Base-by-base conservation (phyloP, 2,888 invertebrate genomes). In the Panzeria rudis region DNA sequence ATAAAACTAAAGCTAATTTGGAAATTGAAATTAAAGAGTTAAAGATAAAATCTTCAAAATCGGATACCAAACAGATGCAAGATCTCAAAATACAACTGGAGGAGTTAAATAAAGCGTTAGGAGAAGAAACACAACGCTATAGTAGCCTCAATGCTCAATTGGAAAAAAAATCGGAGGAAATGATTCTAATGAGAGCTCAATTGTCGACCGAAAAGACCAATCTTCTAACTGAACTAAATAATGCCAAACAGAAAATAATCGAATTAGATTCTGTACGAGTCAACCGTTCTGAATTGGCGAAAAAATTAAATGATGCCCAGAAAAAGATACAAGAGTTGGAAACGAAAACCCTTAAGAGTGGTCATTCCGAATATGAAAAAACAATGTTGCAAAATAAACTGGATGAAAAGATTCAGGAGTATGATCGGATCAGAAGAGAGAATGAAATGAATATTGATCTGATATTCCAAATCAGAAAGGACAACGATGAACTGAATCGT, bases 141-240 rank as follows among this genome's bases (percentile, higher is more conserved):
- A 95, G 96, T 64, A 96, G 97, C 88, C 93, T 98, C 73, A 97
- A 96, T 38, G 94, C 95, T 20, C 97, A 96, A 91, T 97, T 97
- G 92, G 97, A 97, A 91, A 94, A 96, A 84, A 92, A 98, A 47
- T 96, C 96, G 90, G 97, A 97, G 91, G 97, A 97, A 89, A 96
- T 97, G 87, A 96, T 97, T 0, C 94, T 96, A 0, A 96, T 96
- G 84, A 97, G 97, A 92, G 96, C 97, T 8, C 95, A 96, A 90
- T 93, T 97, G 4, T 96, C 96, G 5, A 95, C 95, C 77, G 97
- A 97, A 91, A 97, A 97, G 89, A 96, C 97, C 92, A 94, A 95
- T 88, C 93, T 97, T 15, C 95, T 96, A 92, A 94, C 88, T 25
- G 92, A 93, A 71, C 80, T 92, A 15, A 90, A 83, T 47, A 81